Percentiles rank a stretch among this genome's conserved stretches.
phyloP scores from a whole-genome alignment of 2,113 vertebrate species.

The Hippocampus abdominalis region DNA sequence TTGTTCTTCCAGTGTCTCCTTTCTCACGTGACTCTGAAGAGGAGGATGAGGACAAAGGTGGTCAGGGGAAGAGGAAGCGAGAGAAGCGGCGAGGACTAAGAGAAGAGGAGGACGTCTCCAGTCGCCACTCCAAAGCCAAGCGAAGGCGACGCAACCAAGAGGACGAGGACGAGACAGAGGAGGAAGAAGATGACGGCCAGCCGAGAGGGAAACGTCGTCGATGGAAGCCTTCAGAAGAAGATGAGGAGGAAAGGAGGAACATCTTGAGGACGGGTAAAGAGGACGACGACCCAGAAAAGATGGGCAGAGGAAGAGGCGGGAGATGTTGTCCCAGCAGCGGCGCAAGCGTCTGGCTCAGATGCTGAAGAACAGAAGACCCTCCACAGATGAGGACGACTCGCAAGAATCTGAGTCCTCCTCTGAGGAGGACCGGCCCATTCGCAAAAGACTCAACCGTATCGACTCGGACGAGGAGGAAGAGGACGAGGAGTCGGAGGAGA shows the following conservation, averaged over 20 bases:
- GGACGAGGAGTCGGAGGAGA: slow-evolving; percentile 37
- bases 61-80: slow-evolving; percentile 38
- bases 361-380: slow-evolving; percentile 65
- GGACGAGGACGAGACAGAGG: not conserved
- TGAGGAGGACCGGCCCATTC: slow-evolving; percentile 75
- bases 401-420: slow-evolving; percentile 64
- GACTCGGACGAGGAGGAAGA: slow-evolving; percentile 85
- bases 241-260: slow-evolving; percentile 51
- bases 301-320: slow-evolving; percentile 69
- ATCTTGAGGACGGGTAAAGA: slow-evolving; percentile 63
- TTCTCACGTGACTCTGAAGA: slow-evolving; percentile 81
- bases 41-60: slow-evolving; percentile 46
- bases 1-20: slow-evolving; percentile 29
- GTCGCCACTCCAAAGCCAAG: slow-evolving; percentile 55
- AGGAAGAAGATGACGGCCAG: slow-evolving; percentile 14
- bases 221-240: slow-evolving; percentile 31
- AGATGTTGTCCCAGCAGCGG: slow-evolving; percentile 57
- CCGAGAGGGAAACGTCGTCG: slow-evolving; percentile 58
- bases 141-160: slow-evolving; percentile 51
- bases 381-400: slow-evolving; percentile 63
- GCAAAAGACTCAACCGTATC: slow-evolving; percentile 87
- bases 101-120: slow-evolving; percentile 68
- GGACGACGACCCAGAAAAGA: slow-evolving; percentile 51
- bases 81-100: slow-evolving; percentile 38
- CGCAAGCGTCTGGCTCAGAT: slow-evolving; percentile 59